A percentile compares a stretch with the other conserved stretches of the same genome.
These are phyloP conservation scores for Clarias laeviceps DNA, from an alignment of 2,797 vertebrate genomes.

Conservation along the genomic window DNA sequence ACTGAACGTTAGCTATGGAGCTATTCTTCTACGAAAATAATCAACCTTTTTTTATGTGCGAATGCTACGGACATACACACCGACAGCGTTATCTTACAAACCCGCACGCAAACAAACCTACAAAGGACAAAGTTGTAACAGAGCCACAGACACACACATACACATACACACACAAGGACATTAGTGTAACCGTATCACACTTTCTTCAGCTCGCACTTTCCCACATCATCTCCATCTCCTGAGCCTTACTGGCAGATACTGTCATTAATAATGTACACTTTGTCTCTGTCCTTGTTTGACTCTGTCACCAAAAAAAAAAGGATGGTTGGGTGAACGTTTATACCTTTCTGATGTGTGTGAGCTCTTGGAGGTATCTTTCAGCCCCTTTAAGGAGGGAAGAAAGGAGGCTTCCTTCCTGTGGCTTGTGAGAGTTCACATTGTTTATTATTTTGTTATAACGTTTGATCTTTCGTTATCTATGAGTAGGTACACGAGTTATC, in stretches of 20 bases:
- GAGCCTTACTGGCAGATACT: constrained; percentile 14
- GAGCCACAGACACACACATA: constrained; percentile 33
- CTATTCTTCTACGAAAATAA: not conserved
- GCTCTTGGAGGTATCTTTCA: not conserved
- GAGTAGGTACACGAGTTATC: not conserved
- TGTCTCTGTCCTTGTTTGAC: constrained; percentile 9
- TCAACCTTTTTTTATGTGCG: not conserved
- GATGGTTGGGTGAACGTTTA: not conserved
- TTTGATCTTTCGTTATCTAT: not conserved
- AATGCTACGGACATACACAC: not conserved
- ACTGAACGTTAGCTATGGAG: not conserved
- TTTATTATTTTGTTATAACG: not conserved
- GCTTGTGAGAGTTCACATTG: not conserved
- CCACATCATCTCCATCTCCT: constrained; percentile 14
- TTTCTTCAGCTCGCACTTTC: constrained; percentile 19
- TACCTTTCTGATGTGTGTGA: not conserved
- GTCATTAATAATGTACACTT: constrained; percentile 49
- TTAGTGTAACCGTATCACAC: constrained; percentile 57
- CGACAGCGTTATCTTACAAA: constrained; percentile 35
- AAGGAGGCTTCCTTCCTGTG: not conserved
- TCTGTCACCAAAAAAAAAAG: not conserved
- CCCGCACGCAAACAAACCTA: constrained; percentile 42
- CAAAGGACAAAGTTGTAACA: constrained; percentile 53
- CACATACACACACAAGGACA: constrained; percentile 28
- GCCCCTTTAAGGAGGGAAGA: not conserved